Base-by-base conservation (phyloP, 2,797 vertebrate species). In the Emys orbicularis region DNA sequence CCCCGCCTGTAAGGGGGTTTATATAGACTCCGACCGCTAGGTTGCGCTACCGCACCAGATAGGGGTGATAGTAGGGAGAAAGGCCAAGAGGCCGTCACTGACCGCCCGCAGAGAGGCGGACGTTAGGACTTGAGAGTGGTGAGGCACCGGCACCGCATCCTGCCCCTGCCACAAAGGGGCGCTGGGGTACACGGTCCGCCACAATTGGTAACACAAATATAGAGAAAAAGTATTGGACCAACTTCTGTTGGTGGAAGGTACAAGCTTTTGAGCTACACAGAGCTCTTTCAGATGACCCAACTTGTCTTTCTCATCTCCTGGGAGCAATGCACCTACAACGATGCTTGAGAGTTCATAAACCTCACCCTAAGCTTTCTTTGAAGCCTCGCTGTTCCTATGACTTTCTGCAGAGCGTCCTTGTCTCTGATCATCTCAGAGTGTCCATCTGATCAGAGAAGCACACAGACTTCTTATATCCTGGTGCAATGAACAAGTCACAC, bases 401-500 rank as follows among this genome's bases (percentile, higher is more conserved):
- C 49, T 86, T 94, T 88, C 41, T 13, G 85, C 54, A 50, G 47
- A 57, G 79, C 1, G 5, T 52, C 41, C 87, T 79, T 84, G 47
- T 44, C 18, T 84, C 84, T 88, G 53, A 54, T 23, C 53, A 54
- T 54, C 53, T 54, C 52, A 53, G 52, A 52, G 18, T 18, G 52
- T 89, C 49, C 57, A 15, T 57, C 41, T 47, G n/a, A 0, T 0
- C 5, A 81, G 84, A 90, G 68, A 76, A n/a, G 80, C 25, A 53
- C 16, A 80, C 8, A 82, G 52, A 29, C 5, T 19, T 91, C 72
- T 84, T 49, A 31, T 12, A 37, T 7, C 61, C 19, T 0, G 0
- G 29, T 65, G 79, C 34, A 91, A 93, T 93, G 85, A 92, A 49
- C 11, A 74, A 47, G 4, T 47, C 91, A 37, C 31, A 83, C 82